A percentile compares a stretch with the other conserved stretches of the same genome.
Evolutionary conservation across 2,113 vertebrate species (phyloP).

Genomic region (Litocranius walleri): DNA sequence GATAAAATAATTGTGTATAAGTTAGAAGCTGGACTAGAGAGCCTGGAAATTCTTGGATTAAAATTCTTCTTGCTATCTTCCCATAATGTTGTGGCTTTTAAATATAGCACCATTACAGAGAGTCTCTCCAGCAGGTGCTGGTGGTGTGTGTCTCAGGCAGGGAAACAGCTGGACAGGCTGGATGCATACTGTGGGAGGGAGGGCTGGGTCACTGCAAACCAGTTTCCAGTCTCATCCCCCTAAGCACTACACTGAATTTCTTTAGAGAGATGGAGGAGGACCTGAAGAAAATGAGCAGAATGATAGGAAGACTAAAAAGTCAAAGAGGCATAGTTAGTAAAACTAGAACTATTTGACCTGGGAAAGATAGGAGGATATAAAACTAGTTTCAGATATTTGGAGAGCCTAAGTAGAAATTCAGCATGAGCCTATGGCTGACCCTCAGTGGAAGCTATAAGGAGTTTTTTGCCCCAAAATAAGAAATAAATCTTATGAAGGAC

Average conservation of each 20-base stretch:
- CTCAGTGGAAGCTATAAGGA: neutral
- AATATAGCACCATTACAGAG: neutral
- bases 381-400: slow-evolving; percentile 13
- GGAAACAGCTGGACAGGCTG: neutral
- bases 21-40: neutral
- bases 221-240: neutral
- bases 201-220: neutral
- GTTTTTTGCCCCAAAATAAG: neutral
- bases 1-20: neutral
- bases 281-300: slow-evolving; percentile 29
- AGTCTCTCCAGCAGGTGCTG: neutral
- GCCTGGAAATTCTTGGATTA: neutral
- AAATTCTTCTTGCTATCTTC: slow-evolving; percentile 4
- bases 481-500: neutral
- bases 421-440: neutral
- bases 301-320: neutral
- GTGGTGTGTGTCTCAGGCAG: neutral
- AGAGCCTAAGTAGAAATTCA: slow-evolving; percentile 3
- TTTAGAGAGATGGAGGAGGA: neutral
- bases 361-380: neutral
- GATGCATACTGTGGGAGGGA: neutral
- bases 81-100: slow-evolving; percentile 7
- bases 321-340: neutral
- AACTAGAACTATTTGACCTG: slow-evolving; percentile 31
- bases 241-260: neutral